These are phyloP conservation scores for Chamaea fasciata DNA, from an alignment of 2,113 vertebrate genomes.

Conservation along the genomic window DNA sequence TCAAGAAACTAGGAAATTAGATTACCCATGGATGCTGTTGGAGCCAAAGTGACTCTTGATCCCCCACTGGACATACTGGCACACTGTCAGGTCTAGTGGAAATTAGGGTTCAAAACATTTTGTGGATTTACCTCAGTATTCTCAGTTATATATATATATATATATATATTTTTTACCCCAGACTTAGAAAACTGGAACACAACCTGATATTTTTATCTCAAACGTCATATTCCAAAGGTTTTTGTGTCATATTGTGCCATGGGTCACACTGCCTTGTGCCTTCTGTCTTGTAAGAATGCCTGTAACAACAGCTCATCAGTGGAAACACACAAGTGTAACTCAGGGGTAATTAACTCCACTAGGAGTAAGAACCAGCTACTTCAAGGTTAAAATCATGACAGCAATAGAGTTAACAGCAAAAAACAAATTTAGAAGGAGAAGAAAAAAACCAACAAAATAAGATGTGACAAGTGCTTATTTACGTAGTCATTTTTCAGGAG, in stretches of 20 bases:
- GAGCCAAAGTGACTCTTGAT: not conserved
- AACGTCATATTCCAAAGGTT: not conserved
- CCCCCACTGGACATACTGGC: not conserved
- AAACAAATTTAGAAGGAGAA: not conserved
- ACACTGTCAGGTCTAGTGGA: not conserved
- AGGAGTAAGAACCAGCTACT: not conserved
- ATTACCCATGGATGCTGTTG: not conserved
- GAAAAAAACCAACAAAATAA: constrained; percentile 18
- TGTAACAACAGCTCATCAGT: not conserved
- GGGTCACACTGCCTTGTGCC: not conserved
- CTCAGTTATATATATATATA: not conserved
- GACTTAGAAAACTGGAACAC: not conserved
- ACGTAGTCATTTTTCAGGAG: constrained; percentile 28
- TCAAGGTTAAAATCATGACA: not conserved
- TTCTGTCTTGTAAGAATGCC: not conserved
- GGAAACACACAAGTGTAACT: not conserved
- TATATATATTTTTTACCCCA: not conserved
- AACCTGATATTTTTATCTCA: not conserved
- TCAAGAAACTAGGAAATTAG: not conserved
- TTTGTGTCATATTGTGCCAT: not conserved
- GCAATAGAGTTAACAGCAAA: not conserved
- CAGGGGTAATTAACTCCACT: not conserved
- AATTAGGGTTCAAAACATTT: not conserved
- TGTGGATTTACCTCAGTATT: not conserved
- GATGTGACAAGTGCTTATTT: constrained; percentile 55